These are phyloP conservation scores for Monochamus saltuarius DNA, from an alignment of 1,140 invertebrate genomes.

Conservation along the genomic window DNA sequence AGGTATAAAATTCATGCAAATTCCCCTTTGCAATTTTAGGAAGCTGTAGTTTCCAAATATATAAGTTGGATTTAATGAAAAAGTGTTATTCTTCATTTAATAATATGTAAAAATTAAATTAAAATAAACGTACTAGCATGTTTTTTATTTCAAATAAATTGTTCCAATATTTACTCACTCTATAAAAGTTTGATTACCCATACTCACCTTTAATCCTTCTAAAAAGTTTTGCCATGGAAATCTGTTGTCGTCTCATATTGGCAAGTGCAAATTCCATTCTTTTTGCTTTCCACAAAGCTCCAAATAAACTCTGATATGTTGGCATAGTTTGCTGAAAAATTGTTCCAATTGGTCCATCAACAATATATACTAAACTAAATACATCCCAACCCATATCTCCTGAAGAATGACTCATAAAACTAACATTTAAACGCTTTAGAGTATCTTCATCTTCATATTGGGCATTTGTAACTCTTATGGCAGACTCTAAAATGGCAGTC, in stretches of 20 bases:
- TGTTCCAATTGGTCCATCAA: conserved; percentile 90
- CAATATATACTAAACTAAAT: conserved; percentile 90
- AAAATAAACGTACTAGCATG: too few species aligned
- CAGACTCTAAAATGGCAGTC: conserved; percentile 85
- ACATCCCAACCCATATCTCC: conserved; percentile 95
- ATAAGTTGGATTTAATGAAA: too few species aligned
- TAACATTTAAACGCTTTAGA: conserved; percentile 81
- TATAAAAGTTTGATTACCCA: neutral
- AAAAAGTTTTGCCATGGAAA: conserved; percentile 73
- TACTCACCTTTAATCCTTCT: conserved; percentile 59
- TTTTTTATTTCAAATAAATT: conserved; percentile 2
- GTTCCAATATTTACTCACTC: neutral
- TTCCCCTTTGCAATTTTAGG: too few species aligned
- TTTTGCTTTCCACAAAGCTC: conserved; percentile 91
- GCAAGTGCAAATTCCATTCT: conserved; percentile 90
- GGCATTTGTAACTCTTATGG: conserved; percentile 90
- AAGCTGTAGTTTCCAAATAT: too few species aligned
- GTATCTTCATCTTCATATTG: conserved; percentile 93
- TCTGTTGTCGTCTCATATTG: conserved; percentile 86
- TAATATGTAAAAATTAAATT: too few species aligned
- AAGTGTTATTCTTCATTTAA: too few species aligned
- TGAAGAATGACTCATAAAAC: conserved; percentile 62
- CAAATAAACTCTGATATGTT: conserved; percentile 86
- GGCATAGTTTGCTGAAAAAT: conserved; percentile 85
- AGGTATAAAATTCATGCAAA: too few species aligned